Base-by-base conservation (phyloP, 2,888 invertebrate genomes). In the Caenorhabditis sulstoni region DNA sequence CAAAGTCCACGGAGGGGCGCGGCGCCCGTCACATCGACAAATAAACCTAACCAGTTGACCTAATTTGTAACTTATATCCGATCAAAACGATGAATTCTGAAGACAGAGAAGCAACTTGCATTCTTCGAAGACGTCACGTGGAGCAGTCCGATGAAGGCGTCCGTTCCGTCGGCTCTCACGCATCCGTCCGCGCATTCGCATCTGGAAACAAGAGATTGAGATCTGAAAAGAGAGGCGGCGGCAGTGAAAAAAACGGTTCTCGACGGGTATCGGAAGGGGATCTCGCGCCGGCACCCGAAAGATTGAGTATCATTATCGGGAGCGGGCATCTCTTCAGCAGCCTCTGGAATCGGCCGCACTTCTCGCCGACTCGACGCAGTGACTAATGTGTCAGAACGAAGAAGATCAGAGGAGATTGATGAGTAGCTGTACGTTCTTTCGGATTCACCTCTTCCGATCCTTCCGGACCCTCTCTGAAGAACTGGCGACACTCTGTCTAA, bases 121-220 rank as follows among this genome's bases (percentile, higher is more conserved):
- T 75, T 81, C 50, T 76, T 81, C 9, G 83, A 82, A 29, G 82
- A 79, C 37, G 87, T 82, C 14, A 87, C 86, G 62, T 86, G 84
- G 59, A 87, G 81, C 20, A 87, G 74, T 41, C 86, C 86, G 37
- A 86, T 79, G 76, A 85, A 87, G 14, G 78, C 81, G 49, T 80
- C 82, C n/a, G 70, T 81, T 9, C 85, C 85, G 55, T 85, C 83
- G 5, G 71, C 79, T 29, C 85, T 45, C 9, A 61, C 23, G 64
- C 86, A 86, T 12, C 85, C 84, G 58, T 83, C 82, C 8, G 81
- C 70, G 50, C 86, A 86, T 59, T 81, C 79, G 57, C 86, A 86
- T 58, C 86, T 86, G 78, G 14, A 79, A 75, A 61, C 20, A 23
- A 66, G 14, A 59, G 61, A 53, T 70, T 23, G 18, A 35, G 37